Conservation (phyloP, 35 echinoderm and acorn worm species). For the Diadema setosum region DNA sequence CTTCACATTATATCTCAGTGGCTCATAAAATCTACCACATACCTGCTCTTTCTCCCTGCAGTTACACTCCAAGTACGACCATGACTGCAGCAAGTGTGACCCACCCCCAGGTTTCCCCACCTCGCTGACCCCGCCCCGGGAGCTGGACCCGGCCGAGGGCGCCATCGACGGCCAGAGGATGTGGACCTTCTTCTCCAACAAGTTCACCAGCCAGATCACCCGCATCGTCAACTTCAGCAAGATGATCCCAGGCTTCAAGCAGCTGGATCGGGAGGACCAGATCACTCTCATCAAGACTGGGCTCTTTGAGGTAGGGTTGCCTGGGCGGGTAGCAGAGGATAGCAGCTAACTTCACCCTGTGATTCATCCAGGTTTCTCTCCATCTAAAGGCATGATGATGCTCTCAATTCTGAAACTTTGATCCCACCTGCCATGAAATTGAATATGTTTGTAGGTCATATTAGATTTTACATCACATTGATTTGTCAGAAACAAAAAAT, state of each 20-base stretch:
- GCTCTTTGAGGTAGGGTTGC: constrained; percentile 69
- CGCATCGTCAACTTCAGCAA: constrained; percentile 96
- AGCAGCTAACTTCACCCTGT: too few species aligned
- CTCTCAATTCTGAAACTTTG: too few species aligned
- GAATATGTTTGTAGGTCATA: too few species aligned
- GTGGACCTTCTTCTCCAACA: constrained; percentile 96
- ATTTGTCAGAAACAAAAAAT: too few species aligned
- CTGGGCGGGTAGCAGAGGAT: too few species aligned
- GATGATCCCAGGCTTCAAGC: constrained; percentile 93
- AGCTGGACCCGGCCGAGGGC: constrained; percentile 49
- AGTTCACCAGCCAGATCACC: constrained; percentile 99
- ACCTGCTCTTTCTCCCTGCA: constrained; percentile 16
- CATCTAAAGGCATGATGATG: too few species aligned
- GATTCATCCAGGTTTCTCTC: too few species aligned
- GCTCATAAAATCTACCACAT: too few species aligned
- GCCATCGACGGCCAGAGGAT: constrained; percentile 74
- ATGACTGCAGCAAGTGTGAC: constrained; percentile 92
- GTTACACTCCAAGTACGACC: constrained; percentile 76
- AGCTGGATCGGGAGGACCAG: constrained; percentile 88
- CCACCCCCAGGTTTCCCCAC: constrained; percentile 90
- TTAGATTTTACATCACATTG: too few species aligned
- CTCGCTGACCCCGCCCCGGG: constrained; percentile 62
- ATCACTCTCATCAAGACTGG: constrained; percentile 97
- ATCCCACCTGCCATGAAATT: too few species aligned
- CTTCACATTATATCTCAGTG: too few species aligned